Base-by-base conservation (phyloP, 2,888 invertebrate genomes). In the Amiota minor region DNA sequence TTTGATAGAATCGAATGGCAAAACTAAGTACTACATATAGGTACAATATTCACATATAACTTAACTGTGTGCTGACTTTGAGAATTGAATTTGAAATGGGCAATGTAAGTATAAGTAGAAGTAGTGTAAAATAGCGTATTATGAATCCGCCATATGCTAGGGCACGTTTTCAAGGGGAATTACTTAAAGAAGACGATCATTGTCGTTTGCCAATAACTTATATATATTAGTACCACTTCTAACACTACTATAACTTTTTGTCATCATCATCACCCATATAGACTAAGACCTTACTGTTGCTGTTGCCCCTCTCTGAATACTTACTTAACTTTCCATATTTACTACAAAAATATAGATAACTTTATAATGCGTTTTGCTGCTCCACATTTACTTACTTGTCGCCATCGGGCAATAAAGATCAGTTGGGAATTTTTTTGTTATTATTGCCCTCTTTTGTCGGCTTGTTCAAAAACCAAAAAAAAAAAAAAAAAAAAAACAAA, bases 181-280 rank as follows among this genome's bases (percentile, higher is more conserved):
- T 49, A 67, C 49, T 61, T n/a, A 18, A 14, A 9, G 65, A 49
- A 49, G 65, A 14, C 20, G 16, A 12, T 20, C 61, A 2, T 20
- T 20, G 20, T 20, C 61, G 20, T 68, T 68, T 68, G 53, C 67
- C 50, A 68, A 68, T 68, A 68, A 68, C 67, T 68, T 68, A 68
- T 68, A n/a, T 9, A 35, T 50, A 65, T 49, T 47, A 65, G n/a
- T 62, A 62, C 18, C 6, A 35, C 35, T 35, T 4, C 35, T 35
- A 4, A 4, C 35, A 35, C 2, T 35, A 35, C 35, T 35, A 35
- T 35, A 35, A 35, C 35, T 35, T 6, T 6, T 35, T 35, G 35
- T 8, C 35, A 35, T 35, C 35, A 35, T 35, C 35, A 35, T 35
- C 11, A 61, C 61, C 61, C 23, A 61, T 20, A 61, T 35, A 35